These are phyloP conservation scores for Drosophila mayaguana DNA, from an alignment of 2,888 invertebrate species.

Conservation along the genomic window DNA sequence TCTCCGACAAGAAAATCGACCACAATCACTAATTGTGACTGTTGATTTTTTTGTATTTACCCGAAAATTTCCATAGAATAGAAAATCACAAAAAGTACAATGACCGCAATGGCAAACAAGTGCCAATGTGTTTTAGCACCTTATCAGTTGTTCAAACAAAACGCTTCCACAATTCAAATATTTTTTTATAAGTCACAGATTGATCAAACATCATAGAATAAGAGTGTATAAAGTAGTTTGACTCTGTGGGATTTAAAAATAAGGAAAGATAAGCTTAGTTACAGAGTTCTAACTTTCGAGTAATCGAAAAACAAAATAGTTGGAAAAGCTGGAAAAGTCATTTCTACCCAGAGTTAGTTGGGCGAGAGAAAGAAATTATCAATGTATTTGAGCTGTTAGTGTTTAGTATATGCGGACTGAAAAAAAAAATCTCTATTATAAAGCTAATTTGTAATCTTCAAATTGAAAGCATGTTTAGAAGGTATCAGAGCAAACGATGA, in stretches of 20 bases:
- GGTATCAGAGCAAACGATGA: background rate
- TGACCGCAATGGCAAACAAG: constrained; percentile 60
- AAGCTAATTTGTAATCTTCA: background rate
- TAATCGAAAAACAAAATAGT: background rate
- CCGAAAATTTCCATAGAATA: constrained; percentile 47
- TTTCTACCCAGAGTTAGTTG: too few species aligned
- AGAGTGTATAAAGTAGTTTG: constrained; percentile 6
- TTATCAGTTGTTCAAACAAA: constrained; percentile 62
- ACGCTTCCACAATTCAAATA: constrained; percentile 57
- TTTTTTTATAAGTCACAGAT: constrained; percentile 54
- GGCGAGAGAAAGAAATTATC: background rate
- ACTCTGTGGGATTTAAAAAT: constrained; percentile 18
- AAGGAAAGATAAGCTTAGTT: constrained; percentile 44
- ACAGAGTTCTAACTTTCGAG: background rate
- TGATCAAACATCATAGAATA: constrained; percentile 24
- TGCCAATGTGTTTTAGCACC: constrained; percentile 58
- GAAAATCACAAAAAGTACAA: constrained; percentile 53
- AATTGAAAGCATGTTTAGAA: background rate
- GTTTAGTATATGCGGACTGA: background rate
- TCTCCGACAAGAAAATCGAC: background rate
- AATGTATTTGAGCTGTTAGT: background rate
- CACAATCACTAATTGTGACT: constrained; percentile 2
- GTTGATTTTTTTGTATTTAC: constrained; percentile 16
- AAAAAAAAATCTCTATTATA: background rate
- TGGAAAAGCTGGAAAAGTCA: background rate